These are phyloP conservation scores for Sylvia atricapilla DNA, from an alignment of 2,113 vertebrate genomes.

Conservation along the genomic window DNA sequence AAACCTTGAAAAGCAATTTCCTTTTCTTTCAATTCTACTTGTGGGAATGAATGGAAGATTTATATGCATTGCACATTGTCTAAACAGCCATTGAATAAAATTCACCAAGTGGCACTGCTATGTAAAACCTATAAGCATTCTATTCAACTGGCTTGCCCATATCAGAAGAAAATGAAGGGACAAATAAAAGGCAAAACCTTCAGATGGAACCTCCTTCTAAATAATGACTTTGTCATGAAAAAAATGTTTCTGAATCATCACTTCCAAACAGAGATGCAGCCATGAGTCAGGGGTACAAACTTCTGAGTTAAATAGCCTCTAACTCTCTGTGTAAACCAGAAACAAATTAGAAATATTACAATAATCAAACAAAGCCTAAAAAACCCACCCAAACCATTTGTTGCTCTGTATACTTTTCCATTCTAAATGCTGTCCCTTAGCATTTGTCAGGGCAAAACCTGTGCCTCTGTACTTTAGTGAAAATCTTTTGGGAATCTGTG, in stretches of 20 bases:
- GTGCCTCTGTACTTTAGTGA: neutral
- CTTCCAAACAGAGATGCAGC: neutral
- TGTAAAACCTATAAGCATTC: neutral
- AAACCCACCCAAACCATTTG: accelerated
- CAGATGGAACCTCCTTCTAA: neutral
- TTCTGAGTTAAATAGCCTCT: neutral
- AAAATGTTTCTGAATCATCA: neutral
- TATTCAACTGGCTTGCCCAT: neutral
- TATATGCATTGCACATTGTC: neutral
- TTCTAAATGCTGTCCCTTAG: neutral
- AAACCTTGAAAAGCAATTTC: neutral
- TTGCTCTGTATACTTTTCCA: neutral
- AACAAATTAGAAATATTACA: neutral
- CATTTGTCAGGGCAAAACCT: neutral
- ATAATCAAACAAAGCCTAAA: neutral
- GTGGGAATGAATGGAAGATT: neutral
- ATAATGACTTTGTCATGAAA: neutral
- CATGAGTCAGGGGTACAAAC: neutral
- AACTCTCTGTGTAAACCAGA: neutral
- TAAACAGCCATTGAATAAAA: neutral
- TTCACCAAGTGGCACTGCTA: neutral
- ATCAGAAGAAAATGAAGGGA: neutral
- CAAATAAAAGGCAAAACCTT: neutral
- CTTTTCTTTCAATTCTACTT: neutral
- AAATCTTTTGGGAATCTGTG: neutral